These are phyloP conservation scores for Dasypogon diadema DNA, from an alignment of 2,888 invertebrate species.

Conservation along the genomic window DNA sequence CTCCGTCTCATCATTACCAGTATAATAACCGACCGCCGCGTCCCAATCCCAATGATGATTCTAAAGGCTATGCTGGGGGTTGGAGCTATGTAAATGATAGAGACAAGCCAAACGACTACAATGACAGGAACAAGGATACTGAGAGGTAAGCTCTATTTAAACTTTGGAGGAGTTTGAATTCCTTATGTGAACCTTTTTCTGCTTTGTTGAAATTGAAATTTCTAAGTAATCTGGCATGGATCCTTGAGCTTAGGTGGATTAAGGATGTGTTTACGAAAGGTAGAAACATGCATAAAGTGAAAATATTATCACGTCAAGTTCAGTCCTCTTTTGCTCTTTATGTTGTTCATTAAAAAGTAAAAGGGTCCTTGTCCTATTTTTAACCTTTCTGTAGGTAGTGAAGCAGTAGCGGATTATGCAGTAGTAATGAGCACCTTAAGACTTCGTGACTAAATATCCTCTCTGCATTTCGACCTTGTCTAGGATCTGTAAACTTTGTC, in stretches of 20 bases:
- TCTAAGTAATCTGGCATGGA: conserved; percentile 30
- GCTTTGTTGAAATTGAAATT: conserved; percentile 43
- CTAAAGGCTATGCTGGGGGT: conserved; percentile 58
- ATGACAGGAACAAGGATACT: conserved; percentile 60
- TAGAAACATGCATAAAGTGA: conserved; percentile 32
- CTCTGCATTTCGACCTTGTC: conserved; percentile 3
- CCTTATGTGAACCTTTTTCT: conserved; percentile 13
- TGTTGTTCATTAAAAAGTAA: conserved; percentile 17
- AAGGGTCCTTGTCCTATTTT: conserved; percentile 25
- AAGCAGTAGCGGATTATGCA: conserved; percentile 14
- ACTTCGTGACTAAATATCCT: not conserved
- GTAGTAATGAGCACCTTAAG: conserved; percentile 22
- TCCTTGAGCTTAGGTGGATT: conserved; percentile 36
- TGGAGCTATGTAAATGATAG: conserved; percentile 60
- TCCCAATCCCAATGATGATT: conserved; percentile 50
- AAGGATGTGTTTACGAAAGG: conserved; percentile 16
- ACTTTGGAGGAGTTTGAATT: conserved; percentile 28
- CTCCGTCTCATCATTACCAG: conserved; percentile 57
- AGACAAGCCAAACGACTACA: conserved; percentile 58
- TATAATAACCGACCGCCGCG: conserved; percentile 56
- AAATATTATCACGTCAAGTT: conserved; percentile 26
- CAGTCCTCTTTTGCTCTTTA: not conserved
- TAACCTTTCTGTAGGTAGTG: conserved; percentile 21
- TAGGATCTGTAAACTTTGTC: conserved; percentile 10
- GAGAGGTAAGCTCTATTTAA: conserved; percentile 64